phyloP scores from a whole-genome alignment of 30 jellyfish, hydroid and myxozoan species.

The Aurelia sp. region DNA sequence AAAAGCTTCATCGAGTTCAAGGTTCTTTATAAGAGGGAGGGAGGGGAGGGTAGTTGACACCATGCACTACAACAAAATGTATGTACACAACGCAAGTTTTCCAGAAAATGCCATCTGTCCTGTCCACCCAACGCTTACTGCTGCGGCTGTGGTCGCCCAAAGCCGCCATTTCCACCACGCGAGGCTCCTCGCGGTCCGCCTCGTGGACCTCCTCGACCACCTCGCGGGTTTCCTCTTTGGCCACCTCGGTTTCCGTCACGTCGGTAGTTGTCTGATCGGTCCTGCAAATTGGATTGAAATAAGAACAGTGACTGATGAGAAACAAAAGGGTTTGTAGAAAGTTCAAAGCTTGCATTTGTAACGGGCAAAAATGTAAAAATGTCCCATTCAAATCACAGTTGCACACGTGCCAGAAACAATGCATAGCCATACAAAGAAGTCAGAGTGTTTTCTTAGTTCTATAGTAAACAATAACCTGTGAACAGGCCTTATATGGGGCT shows the following conservation, averaged over 20 bases:
- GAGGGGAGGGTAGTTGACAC: constrained; percentile 9
- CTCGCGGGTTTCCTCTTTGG: constrained; percentile 7
- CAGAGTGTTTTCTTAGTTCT: no score
- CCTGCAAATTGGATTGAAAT: constrained; percentile 23
- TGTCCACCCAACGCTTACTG: constrained; percentile 19
- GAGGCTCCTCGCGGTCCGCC: constrained; percentile 79
- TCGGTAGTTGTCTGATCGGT: constrained; percentile 51
- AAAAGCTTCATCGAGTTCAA: constrained; percentile 71
- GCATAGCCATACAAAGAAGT: no score
- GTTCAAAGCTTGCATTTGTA: no score
- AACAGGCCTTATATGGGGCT: no score
- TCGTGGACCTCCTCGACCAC: constrained; percentile 29
- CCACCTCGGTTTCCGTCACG: constrained; percentile 87
- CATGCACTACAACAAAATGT: constrained; percentile 41
- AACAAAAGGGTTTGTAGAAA: no score
- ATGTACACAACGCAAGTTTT: constrained; percentile 65
- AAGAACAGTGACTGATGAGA: no score
- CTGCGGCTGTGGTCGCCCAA: constrained; percentile 42
- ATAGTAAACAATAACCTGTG: no score
- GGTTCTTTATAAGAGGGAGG: neutral
- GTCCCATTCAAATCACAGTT: no score
- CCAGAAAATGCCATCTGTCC: neutral
- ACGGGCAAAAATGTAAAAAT: no score
- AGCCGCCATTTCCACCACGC: neutral
- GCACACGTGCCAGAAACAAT: no score